A percentile compares a stretch with the other conserved stretches of the same genome.
These are phyloP conservation scores for Ornithorhynchus anatinus DNA, from an alignment of 2,113 vertebrate species.

Conservation along the genomic window DNA sequence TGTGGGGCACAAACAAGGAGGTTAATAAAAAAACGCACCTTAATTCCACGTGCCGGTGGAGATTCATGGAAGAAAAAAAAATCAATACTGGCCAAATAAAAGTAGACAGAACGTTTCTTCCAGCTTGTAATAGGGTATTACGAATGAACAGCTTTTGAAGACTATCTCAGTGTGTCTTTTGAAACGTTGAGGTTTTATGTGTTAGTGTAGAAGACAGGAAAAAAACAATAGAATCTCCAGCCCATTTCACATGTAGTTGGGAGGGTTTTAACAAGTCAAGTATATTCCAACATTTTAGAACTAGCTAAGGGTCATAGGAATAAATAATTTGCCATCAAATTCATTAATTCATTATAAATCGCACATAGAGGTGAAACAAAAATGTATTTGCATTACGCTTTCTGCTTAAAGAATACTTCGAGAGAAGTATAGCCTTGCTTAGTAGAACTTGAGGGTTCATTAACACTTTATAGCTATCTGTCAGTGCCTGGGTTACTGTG, in stretches of 20 bases:
- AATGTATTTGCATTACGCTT: slow-evolving; percentile 14
- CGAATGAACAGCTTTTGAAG: slow-evolving; percentile 21
- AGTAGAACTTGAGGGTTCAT: slow-evolving; percentile 8
- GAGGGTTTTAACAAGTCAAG: slow-evolving; percentile 33
- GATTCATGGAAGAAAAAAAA: slow-evolving; percentile 3
- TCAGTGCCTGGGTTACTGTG: slow-evolving; percentile 3
- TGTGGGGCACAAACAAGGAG: slow-evolving; percentile 3
- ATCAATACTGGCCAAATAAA: slow-evolving; percentile 22
- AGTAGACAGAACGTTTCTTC: slow-evolving; percentile 24
- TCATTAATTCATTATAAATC: slow-evolving; percentile 36
- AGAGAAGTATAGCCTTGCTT: slow-evolving; percentile 7
- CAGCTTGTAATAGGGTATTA: slow-evolving; percentile 13
- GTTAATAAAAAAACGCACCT: slow-evolving; percentile 26
- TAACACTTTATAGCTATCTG: neutral
- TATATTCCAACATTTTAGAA: slow-evolving; percentile 38
- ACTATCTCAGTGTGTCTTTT: slow-evolving; percentile 20
- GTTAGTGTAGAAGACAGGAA: neutral
- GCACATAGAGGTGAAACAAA: slow-evolving; percentile 14
- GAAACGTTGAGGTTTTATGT: slow-evolving; percentile 22
- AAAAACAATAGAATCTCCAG: slow-evolving; percentile 16
- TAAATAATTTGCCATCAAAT: too few species aligned
- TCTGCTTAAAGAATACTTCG: neutral
- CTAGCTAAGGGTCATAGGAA: slow-evolving; percentile 10
- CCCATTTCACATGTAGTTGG: slow-evolving; percentile 33
- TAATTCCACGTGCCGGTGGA: slow-evolving; percentile 23